Evolutionary conservation across 2,888 invertebrate species (phyloP).

Genomic region (Pinctada fucata): DNA sequence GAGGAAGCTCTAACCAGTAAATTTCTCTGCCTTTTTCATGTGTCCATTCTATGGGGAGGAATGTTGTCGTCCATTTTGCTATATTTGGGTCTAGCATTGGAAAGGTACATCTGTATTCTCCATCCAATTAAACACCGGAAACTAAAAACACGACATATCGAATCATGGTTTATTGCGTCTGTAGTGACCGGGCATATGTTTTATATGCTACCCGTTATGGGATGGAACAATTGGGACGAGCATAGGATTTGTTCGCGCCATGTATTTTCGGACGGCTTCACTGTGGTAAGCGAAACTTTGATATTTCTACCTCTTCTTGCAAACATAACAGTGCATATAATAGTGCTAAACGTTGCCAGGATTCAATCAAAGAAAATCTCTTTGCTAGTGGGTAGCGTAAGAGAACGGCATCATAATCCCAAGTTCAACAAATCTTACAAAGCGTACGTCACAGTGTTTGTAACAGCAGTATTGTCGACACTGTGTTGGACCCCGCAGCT

Average conservation of each 20-base stretch:
- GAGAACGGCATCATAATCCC: slow-evolving; percentile 7
- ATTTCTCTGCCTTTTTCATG: slow-evolving; percentile 27
- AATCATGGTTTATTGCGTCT: slow-evolving; percentile 19
- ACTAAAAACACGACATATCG: slow-evolving; percentile 25
- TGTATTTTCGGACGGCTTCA: slow-evolving; percentile 33
- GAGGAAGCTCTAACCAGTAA: slow-evolving; percentile 28
- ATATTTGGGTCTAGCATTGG: slow-evolving; percentile 30
- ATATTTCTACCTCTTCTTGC: slow-evolving; percentile 13
- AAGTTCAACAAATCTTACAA: slow-evolving; percentile 14
- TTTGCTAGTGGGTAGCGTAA: slow-evolving; percentile 23
- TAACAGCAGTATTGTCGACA: slow-evolving; percentile 28
- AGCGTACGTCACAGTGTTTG: slow-evolving; percentile 35
- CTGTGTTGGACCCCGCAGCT: slow-evolving; percentile 37
- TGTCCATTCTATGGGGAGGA: slow-evolving; percentile 31
- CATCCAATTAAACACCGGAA: slow-evolving; percentile 16
- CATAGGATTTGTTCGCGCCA: slow-evolving; percentile 27
- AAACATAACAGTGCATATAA: slow-evolving; percentile 20
- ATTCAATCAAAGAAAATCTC: slow-evolving; percentile 30
- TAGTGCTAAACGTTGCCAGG: slow-evolving; percentile 24
- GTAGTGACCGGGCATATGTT: slow-evolving; percentile 19
- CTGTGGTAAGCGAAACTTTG: slow-evolving; percentile 16
- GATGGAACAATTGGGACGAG: slow-evolving; percentile 36
- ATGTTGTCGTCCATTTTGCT: slow-evolving; percentile 35
- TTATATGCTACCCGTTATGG: slow-evolving; percentile 25
- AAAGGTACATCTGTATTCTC: slow-evolving; percentile 34